Evolutionary conservation across 2,113 vertebrate species (phyloP).

Genomic region (Microcebus lehilahytsara): DNA sequence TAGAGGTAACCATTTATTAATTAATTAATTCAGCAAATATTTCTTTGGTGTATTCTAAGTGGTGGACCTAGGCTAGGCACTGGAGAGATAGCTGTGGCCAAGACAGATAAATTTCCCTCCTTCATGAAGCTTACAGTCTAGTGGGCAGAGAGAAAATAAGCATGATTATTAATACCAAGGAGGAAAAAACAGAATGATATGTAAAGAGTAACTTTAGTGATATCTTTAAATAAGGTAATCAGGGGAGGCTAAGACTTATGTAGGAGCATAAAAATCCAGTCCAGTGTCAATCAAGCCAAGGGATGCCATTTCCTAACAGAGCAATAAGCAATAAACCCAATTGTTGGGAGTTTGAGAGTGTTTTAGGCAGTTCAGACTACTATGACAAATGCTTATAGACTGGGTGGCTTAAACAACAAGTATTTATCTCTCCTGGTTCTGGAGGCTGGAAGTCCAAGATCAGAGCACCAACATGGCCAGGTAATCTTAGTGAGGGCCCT

Average conservation of each 20-base stretch:
- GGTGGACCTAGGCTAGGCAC: neutral
- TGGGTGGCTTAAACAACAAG: neutral
- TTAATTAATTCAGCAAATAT: neutral
- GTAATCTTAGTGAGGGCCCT: neutral
- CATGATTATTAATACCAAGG: neutral
- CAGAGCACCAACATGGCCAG: neutral
- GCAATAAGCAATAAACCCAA: neutral
- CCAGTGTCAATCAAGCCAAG: neutral
- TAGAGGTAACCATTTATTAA: neutral
- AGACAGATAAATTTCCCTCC: neutral
- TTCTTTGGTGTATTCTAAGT: neutral
- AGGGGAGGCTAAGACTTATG: neutral
- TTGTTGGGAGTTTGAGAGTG: neutral
- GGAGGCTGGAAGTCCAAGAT: neutral
- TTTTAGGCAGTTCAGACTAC: neutral
- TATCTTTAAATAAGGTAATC: neutral
- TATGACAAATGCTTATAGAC: neutral
- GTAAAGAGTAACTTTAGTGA: neutral
- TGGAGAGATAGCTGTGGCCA: neutral
- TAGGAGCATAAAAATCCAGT: neutral
- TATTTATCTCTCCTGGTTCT: neutral
- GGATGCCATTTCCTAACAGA: neutral
- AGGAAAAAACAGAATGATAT: neutral
- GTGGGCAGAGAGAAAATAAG: neutral
- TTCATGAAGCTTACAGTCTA: neutral